These are phyloP conservation scores for Rhagonycha lutea DNA, from an alignment of 2,888 invertebrate species.

Conservation along the genomic window DNA sequence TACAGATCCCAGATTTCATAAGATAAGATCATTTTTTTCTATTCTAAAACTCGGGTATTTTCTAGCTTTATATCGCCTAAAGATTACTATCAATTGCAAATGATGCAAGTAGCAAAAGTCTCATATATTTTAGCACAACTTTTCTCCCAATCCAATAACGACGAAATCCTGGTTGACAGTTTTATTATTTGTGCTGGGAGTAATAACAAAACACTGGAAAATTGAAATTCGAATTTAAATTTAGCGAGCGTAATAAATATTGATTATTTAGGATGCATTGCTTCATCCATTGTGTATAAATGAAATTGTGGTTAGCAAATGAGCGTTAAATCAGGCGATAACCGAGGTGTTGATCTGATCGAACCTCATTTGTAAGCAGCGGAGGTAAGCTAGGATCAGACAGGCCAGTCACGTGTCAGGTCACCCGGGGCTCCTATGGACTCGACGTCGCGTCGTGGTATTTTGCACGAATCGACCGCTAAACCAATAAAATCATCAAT, in stretches of 20 bases:
- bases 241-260: slow-evolving; percentile 3
- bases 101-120: slow-evolving; percentile 14
- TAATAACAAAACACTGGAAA: neutral
- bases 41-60: slow-evolving; percentile 5
- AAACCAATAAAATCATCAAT: slow-evolving; percentile 14
- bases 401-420: slow-evolving; percentile 30
- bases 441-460: slow-evolving; percentile 19
- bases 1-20: slow-evolving; percentile 10
- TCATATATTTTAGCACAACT: slow-evolving; percentile 5
- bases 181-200: slow-evolving; percentile 4
- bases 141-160: slow-evolving; percentile 11
- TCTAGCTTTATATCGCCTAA: slow-evolving; percentile 6
- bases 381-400: slow-evolving; percentile 20
- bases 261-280: slow-evolving; percentile 5
- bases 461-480: slow-evolving; percentile 18
- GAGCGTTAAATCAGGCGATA: slow-evolving; percentile 31
- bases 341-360: slow-evolving; percentile 32
- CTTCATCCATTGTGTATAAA: slow-evolving; percentile 6
- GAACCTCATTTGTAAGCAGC: slow-evolving; percentile 30
- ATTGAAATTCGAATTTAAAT: neutral
- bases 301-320: slow-evolving; percentile 19
- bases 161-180: slow-evolving; percentile 12
- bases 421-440: slow-evolving; percentile 25
- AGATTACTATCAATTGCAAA: slow-evolving; percentile 17
- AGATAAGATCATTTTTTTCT: slow-evolving; percentile 14